Percentiles rank a stretch among this genome's conserved stretches.
Evolutionary conservation across 1,140 invertebrate species (phyloP).

Genomic region (Leptopilina boulardi): DNA sequence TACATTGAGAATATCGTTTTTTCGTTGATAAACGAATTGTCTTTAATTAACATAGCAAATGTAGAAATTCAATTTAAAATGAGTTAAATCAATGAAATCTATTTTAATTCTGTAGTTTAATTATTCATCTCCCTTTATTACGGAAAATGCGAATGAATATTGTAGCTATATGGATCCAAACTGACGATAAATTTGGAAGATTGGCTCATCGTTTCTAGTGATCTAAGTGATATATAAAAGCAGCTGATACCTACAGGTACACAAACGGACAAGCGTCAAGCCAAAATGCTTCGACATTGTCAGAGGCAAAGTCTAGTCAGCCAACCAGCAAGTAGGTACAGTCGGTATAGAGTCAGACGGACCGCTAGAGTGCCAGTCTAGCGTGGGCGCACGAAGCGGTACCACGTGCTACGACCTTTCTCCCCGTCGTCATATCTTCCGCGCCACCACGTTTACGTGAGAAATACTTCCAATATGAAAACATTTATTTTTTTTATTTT

Average conservation of each 20-base stretch:
- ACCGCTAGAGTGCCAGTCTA: conserved; percentile 69
- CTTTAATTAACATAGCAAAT: too few relatives aligned
- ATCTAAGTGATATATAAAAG: neutral
- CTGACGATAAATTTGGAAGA: conserved; percentile 14
- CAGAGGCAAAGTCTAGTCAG: conserved; percentile 45
- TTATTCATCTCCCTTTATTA: neutral
- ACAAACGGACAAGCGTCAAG: conserved; percentile 48
- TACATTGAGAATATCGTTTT: too few relatives aligned
- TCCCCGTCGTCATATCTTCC: conserved; percentile 26
- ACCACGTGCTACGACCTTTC: conserved; percentile 58
- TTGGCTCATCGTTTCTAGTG: conserved; percentile 14
- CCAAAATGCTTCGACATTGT: conserved; percentile 49
- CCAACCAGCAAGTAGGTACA: conserved; percentile 67
- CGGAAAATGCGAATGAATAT: neutral
- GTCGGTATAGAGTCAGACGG: conserved; percentile 70
- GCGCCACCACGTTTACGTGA: neutral
- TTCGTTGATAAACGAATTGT: too few relatives aligned
- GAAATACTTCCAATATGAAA: neutral
- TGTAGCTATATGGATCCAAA: neutral
- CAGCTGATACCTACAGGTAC: conserved; percentile 46
- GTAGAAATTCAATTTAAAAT: too few relatives aligned
- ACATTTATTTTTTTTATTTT: neutral
- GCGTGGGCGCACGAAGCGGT: conserved; percentile 66
- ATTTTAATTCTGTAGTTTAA: too few relatives aligned
- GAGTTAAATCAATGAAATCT: too few relatives aligned